Evolutionary conservation across 1,140 invertebrate species (phyloP), one percentile per base, ranked within the genome.

Genomic region (Aphidius gifuensis): DNA sequence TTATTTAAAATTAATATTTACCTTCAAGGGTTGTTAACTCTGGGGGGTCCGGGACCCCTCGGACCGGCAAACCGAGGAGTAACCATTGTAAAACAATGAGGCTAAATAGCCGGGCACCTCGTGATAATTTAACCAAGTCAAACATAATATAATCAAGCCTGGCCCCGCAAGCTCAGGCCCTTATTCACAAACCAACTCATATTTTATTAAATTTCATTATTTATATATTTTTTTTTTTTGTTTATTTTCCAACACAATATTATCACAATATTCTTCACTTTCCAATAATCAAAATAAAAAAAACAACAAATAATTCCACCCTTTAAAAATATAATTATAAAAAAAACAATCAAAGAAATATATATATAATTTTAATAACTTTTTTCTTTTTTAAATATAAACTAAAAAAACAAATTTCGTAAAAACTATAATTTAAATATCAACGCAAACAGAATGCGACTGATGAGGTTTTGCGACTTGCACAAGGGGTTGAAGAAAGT

Each of bases 21-120:
- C 76, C 73, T 68, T 71, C 66, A 16, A 66, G 32, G 4, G 68
- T 73, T 44, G 71, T 71, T 5, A 66, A 32, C 32, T 76, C 71
- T 47, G 68, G 68, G 40, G 69, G 61, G 58, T 76, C 73, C 60
- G 76, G 70, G 40, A 66, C 61, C 54, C 69, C 76, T 40, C 70
- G 58, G 46, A 53, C 73, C 48, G 65, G 49, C 43, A 54, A 65
- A 54, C 65, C 71, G 43, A 69, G 64, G 38, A 69, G 44, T 40
- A 75, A 56, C 66, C 69, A 71, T 50, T 67, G 68, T 49, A 66
- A 64, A 44, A 66, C 21, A 42, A 73, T 16, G 38, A 69, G 51
- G 58, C 65, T 61, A 11, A 73, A 40, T 39, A 77, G 9, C 21
- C 67, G 66, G 47, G 66, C 59, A 49, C 49, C 59, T 62, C 60